Conservation (phyloP, 2,888 invertebrate genomes). For the Ormyrus labotus region DNA sequence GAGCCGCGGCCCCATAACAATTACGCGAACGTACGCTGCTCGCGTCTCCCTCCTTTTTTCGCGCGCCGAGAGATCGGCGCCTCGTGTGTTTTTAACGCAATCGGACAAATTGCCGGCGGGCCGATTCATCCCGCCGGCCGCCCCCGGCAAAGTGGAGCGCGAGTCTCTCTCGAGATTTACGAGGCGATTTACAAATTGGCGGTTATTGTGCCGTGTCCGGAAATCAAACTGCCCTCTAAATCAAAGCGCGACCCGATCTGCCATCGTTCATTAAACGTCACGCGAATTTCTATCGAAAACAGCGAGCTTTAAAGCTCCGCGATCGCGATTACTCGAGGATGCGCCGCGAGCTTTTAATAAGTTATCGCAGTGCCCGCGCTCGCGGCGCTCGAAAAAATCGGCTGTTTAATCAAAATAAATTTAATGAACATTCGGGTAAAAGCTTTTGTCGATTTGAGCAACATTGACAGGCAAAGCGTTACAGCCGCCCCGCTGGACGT, state of each 20-base stretch:
- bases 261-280: constrained; percentile 73
- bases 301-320: constrained; percentile 6
- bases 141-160: neutral
- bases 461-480: constrained; percentile 17
- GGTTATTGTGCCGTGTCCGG: constrained; percentile 73
- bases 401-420: constrained; percentile 39
- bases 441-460: constrained; percentile 33
- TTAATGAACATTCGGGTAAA: constrained; percentile 38
- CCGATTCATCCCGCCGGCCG: constrained; percentile 27
- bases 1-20: constrained; percentile 58
- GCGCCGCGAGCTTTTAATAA: constrained; percentile 28
- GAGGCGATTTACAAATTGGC: constrained; percentile 76
- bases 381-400: neutral
- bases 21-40: constrained; percentile 22
- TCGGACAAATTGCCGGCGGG: constrained; percentile 48
- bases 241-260: constrained; percentile 69
- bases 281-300: constrained; percentile 59
- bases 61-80: no score
- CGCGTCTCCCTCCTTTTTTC: neutral
- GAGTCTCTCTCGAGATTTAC: constrained; percentile 68
- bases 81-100: constrained; percentile 34
- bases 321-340: neutral
- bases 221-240: constrained; percentile 75
- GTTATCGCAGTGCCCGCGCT: constrained; percentile 28
- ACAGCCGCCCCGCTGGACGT: constrained; percentile 4